phyloP scores from a whole-genome alignment of 2,113 vertebrate genomes.

The Oxyruncus cristatus region DNA sequence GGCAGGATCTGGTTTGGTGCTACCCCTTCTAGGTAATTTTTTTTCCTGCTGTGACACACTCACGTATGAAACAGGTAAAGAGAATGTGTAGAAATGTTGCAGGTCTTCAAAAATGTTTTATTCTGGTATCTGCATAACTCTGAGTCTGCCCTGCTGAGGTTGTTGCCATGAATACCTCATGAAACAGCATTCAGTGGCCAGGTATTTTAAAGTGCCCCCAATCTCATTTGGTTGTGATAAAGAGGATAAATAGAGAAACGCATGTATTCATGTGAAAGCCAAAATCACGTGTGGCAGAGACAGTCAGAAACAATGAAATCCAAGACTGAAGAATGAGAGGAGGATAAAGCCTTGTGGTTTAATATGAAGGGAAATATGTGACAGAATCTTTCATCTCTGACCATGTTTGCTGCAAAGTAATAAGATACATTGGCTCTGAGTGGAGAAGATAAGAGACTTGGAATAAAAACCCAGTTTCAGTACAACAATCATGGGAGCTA shows the following conservation, averaged over 20 bases:
- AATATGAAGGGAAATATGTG: slow-evolving; percentile 62
- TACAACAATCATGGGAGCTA: slow-evolving; percentile 23
- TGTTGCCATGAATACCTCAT: slow-evolving; percentile 66
- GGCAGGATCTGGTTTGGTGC: background rate
- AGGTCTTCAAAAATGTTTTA: background rate
- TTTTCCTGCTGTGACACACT: background rate
- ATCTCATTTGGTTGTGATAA: slow-evolving; percentile 65
- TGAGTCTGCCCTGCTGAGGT: background rate
- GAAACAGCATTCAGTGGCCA: slow-evolving; percentile 34
- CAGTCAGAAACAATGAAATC: slow-evolving; percentile 72
- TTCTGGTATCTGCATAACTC: background rate
- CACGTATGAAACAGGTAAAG: background rate
- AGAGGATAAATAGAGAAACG: slow-evolving; percentile 64
- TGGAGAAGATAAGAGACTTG: slow-evolving; percentile 64
- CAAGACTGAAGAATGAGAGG: slow-evolving; percentile 59
- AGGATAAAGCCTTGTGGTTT: slow-evolving; percentile 64
- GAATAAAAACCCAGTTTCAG: slow-evolving; percentile 55
- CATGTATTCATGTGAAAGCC: slow-evolving; percentile 34
- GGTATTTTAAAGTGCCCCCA: slow-evolving; percentile 64
- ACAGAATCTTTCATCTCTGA: slow-evolving; percentile 74
- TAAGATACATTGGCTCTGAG: slow-evolving; percentile 64
- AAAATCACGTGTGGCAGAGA: slow-evolving; percentile 65
- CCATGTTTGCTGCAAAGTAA: slow-evolving; percentile 67
- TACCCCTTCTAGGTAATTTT: background rate
- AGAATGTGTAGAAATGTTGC: background rate